These are phyloP conservation scores for Oconnorella tubifera DNA, from an alignment of 2,888 invertebrate genomes.

Conservation along the genomic window DNA sequence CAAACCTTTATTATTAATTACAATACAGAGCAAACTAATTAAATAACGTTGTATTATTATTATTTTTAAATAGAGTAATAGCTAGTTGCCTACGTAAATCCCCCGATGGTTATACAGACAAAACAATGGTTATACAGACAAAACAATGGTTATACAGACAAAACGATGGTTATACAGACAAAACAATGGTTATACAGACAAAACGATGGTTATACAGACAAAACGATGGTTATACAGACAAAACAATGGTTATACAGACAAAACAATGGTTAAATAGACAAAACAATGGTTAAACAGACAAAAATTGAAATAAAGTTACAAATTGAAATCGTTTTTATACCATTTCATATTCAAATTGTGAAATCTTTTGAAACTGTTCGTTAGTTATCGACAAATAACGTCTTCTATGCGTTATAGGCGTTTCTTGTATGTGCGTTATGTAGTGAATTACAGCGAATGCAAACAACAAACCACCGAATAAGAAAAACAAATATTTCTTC, in stretches of 20 bases:
- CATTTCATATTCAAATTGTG: constrained; percentile 53
- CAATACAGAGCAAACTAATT: no score
- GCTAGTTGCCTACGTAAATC: no score
- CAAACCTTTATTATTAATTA: no score
- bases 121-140: no score
- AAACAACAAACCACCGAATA: constrained; percentile 17
- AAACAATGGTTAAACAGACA: constrained; percentile 1
- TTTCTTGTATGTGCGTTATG: constrained; percentile 57
- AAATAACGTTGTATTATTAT: no score
- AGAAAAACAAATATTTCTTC: constrained; percentile 23
- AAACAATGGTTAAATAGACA: neutral
- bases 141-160: no score
- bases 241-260: neutral
- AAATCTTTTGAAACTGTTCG: constrained; percentile 56
- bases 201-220: no score
- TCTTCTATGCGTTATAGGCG: constrained; percentile 60
- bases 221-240: neutral
- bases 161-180: no score
- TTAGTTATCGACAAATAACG: constrained; percentile 60
- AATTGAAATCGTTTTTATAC: constrained; percentile 35
- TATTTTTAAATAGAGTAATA: no score
- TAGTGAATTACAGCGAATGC: constrained; percentile 43
- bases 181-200: no score
- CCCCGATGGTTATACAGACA: no score
- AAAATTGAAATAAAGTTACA: neutral